These are phyloP conservation scores for Trogon melanurus DNA, from an alignment of 2,113 vertebrate genomes.

Conservation along the genomic window DNA sequence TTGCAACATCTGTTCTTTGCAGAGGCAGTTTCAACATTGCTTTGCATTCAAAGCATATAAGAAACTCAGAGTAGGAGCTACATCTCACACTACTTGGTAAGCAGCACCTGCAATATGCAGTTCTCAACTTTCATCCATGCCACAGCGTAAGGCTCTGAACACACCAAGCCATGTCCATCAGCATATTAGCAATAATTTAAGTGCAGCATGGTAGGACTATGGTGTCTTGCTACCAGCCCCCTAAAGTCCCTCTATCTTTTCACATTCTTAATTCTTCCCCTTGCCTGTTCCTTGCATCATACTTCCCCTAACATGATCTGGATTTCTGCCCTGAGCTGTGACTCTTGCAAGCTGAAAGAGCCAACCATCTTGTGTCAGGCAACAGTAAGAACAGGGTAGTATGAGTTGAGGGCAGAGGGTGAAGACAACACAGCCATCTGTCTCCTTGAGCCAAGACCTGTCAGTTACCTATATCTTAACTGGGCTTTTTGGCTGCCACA, in stretches of 20 bases:
- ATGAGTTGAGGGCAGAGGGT: too few relatives aligned
- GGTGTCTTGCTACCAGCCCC: not conserved
- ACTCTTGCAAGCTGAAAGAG: not conserved
- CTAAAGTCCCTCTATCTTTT: not conserved
- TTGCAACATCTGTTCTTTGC: not conserved
- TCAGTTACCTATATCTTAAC: not conserved
- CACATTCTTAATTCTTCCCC: not conserved
- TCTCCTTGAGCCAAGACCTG: not conserved
- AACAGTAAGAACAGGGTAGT: too few relatives aligned
- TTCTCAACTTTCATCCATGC: not conserved
- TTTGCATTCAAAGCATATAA: not conserved
- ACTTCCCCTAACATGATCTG: not conserved
- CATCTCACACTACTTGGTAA: not conserved
- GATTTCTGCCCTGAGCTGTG: not conserved
- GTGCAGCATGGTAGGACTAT: not conserved
- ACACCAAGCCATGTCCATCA: not conserved
- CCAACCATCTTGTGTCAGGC: too few relatives aligned
- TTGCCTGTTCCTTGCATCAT: not conserved
- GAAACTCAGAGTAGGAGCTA: not conserved
- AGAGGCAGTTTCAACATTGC: not conserved
- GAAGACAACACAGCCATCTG: too few relatives aligned
- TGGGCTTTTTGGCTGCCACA: not conserved
- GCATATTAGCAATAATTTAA: not conserved
- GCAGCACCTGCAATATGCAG: not conserved
- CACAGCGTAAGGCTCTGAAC: not conserved